Base-by-base conservation (phyloP, 2,888 invertebrate species). In the Trimorus sp. region DNA sequence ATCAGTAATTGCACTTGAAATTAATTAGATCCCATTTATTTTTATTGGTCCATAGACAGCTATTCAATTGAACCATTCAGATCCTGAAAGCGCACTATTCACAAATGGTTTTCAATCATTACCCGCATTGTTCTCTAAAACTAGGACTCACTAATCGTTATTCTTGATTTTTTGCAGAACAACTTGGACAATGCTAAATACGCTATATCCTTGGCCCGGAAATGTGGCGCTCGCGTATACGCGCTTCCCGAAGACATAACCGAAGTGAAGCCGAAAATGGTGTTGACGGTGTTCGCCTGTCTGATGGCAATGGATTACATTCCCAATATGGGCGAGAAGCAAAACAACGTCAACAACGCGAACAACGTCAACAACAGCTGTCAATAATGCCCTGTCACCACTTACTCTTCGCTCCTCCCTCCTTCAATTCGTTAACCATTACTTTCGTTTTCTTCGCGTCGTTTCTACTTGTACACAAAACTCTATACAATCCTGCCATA, bases 251-350 rank as follows among this genome's bases (percentile, higher is more conserved):
- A 99, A 92, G 99, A 99, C 93, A 99, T 99, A 89, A 97, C 98
- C 48, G 99, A 99, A 93, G 96, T 98, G 26, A 99, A 99, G 92
- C 97, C 96, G 75, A 99, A 99, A 93, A 98, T 99, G 98, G 97
- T 99, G 79, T 98, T 99, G 99, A 99, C 99, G 4, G 97, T 99
- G 86, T 99, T 99, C 93, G 99, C 99, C 38, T 99, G 99, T 92
- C 94, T 99, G 89, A 99, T 99, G 99, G 98, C 98, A 38, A 94
- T 97, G 89, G 99, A 98, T 93, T 98, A 98, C 93, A 95, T 98
- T 89, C 98, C 98, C 85, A 95, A 96, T 90, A 96, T 97, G 96
- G 96, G 96, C 91, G 90, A 90, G 11, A 89, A 89, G 74, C 89
- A 88, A 73, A 89, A 90, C 82, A 87, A 89, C 68, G 85, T 88